Evolutionary conservation across 2,113 vertebrate genomes (phyloP).

Genomic region (Festucalex cinctus): DNA sequence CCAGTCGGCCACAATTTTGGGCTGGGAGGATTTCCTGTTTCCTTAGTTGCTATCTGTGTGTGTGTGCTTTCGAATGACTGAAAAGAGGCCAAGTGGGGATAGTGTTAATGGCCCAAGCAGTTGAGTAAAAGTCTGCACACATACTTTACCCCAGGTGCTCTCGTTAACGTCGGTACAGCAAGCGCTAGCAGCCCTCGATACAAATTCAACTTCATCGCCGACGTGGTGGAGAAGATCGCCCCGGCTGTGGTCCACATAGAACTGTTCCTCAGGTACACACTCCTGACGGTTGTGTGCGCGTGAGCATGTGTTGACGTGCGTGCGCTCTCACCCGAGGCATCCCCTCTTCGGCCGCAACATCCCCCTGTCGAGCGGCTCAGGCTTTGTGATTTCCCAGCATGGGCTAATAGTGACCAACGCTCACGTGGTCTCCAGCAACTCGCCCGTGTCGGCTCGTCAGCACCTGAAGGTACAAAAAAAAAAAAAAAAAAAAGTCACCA

Average conservation of each 20-base stretch:
- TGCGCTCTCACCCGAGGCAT: constrained; percentile 69
- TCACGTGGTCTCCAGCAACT: constrained; percentile 84
- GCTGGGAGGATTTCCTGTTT: constrained; percentile 38
- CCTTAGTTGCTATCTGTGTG: constrained; percentile 19
- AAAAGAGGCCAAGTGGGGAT: not conserved
- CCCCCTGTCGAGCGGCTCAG: constrained; percentile 88
- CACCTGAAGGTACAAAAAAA: constrained; percentile 82
- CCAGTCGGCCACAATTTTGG: constrained; percentile 19
- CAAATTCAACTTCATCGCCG: constrained; percentile 97
- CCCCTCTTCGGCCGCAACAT: constrained; percentile 86
- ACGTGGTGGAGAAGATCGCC: constrained; percentile 94
- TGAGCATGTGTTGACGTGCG: not conserved
- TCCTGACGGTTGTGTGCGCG: not conserved
- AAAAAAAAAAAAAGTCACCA: constrained; percentile 44
- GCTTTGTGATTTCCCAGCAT: constrained; percentile 87
- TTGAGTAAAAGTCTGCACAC: not conserved
- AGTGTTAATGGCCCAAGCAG: constrained; percentile 8
- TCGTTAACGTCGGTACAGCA: constrained; percentile 41
- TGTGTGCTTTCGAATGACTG: not conserved
- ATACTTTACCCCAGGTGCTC: not conserved
- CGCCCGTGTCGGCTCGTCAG: constrained; percentile 77
- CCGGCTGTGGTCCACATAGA: constrained; percentile 96
- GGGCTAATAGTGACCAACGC: constrained; percentile 92
- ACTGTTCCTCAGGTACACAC: constrained; percentile 84
- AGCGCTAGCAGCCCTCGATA: constrained; percentile 83